Evolutionary conservation across 2,113 vertebrate genomes (phyloP).

Genomic region (Silurus asotus): DNA sequence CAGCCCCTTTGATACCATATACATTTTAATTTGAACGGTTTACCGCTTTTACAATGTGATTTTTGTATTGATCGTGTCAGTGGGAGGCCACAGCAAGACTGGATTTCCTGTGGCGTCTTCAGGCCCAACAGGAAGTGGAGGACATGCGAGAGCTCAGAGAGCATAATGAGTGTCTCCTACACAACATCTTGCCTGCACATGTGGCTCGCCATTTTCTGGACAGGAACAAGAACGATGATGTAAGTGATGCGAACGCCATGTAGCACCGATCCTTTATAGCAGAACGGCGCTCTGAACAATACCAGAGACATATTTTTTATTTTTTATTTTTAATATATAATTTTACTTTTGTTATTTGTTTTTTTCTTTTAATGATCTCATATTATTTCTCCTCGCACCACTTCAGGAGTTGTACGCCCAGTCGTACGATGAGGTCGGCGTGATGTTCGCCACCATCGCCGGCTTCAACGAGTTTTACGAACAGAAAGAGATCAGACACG

Average conservation of each 20-base stretch:
- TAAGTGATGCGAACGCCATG: constrained; percentile 51
- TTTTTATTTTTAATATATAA: too few species aligned
- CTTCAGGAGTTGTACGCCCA: constrained; percentile 89
- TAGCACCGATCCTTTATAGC: too few species aligned
- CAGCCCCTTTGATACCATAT: neutral
- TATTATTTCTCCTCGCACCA: neutral
- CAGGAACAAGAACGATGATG: constrained; percentile 88
- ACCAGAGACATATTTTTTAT: too few species aligned
- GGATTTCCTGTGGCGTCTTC: constrained; percentile 94
- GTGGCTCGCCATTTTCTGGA: constrained; percentile 92
- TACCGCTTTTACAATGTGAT: neutral
- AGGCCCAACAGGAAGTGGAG: constrained; percentile 94
- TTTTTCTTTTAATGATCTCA: too few species aligned
- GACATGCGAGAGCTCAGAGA: constrained; percentile 94
- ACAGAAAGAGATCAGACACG: constrained; percentile 91
- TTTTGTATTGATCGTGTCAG: constrained; percentile 61
- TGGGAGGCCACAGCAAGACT: constrained; percentile 92
- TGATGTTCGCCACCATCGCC: constrained; percentile 94
- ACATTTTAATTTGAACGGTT: neutral
- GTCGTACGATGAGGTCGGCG: constrained; percentile 92
- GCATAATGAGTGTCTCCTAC: constrained; percentile 91
- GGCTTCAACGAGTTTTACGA: constrained; percentile 95
- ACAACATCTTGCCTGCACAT: constrained; percentile 92
- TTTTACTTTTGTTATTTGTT: too few species aligned
- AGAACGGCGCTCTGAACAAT: too few species aligned